Percentiles rank a stretch among this genome's conserved stretches.
These are phyloP conservation scores for Imbricaverruca yamaguchii DNA, from an alignment of 2,888 invertebrate genomes.

Conservation along the genomic window DNA sequence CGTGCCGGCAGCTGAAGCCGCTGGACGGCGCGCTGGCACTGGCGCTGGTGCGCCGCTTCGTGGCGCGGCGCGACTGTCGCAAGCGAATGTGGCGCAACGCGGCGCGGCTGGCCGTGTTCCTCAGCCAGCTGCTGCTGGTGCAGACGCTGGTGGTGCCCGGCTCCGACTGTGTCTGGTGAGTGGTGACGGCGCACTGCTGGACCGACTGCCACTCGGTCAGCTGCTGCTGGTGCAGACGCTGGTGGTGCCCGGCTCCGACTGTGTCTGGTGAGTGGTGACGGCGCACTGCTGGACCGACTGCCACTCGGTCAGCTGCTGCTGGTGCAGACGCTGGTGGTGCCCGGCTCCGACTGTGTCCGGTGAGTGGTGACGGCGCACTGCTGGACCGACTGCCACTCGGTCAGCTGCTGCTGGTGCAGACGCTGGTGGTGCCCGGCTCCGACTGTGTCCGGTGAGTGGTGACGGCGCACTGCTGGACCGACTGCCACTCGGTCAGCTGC, in stretches of 20 bases:
- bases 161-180: background rate
- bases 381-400: background rate
- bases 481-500: background rate
- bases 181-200: background rate
- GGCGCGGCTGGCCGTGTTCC: background rate
- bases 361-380: background rate
- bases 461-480: too few relatives aligned
- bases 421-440: background rate
- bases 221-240: conserved; percentile 1
- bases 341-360: background rate
- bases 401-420: conserved; percentile 5
- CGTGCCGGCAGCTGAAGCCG: background rate
- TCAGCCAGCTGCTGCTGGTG: conserved; percentile 3
- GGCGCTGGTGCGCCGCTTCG: conserved; percentile 7
- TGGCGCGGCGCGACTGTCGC: conserved; percentile 1
- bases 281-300: too few relatives aligned
- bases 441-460: background rate
- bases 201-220: background rate
- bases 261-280: background rate
- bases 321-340: background rate
- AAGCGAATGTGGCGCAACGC: conserved; percentile 6
- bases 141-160: background rate
- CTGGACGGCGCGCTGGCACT: background rate
- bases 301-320: background rate
- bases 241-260: background rate